phyloP scores from a whole-genome alignment of 2,888 invertebrate genomes.

The Xestia sexstrigata region DNA sequence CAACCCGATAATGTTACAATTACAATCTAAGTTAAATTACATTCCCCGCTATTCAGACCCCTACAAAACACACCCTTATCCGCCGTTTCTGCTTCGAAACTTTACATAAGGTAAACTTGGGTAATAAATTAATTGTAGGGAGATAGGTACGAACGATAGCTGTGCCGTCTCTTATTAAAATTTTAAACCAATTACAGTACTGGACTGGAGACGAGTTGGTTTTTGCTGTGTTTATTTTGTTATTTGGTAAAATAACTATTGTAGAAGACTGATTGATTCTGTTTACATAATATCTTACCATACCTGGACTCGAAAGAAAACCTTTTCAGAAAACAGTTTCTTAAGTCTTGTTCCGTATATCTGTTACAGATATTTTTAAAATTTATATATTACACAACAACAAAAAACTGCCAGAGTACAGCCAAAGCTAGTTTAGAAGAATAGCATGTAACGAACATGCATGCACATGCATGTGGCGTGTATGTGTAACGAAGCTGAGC shows the following conservation, averaged over 20 bases:
- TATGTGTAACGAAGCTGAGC: background rate
- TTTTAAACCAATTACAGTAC: slow-evolving; percentile 61
- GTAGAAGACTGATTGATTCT: background rate
- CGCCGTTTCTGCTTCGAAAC: slow-evolving; percentile 49
- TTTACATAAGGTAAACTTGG: slow-evolving; percentile 69
- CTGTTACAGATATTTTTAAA: background rate
- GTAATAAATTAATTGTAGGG: slow-evolving; percentile 71
- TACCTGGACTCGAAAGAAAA: background rate
- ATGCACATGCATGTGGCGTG: background rate
- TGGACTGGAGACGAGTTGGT: background rate
- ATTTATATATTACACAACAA: background rate
- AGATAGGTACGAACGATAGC: slow-evolving; percentile 58
- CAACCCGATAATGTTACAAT: slow-evolving; percentile 20
- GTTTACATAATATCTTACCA: background rate
- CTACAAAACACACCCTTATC: slow-evolving; percentile 45
- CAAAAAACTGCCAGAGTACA: background rate
- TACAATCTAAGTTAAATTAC: slow-evolving; percentile 54
- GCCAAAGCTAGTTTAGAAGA: background rate
- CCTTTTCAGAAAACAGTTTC: background rate
- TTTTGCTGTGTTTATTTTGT: slow-evolving; percentile 2
- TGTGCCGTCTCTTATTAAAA: slow-evolving; percentile 60
- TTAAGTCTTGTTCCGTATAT: background rate
- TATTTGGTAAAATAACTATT: background rate
- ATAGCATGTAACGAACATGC: too few relatives aligned
- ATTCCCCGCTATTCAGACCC: slow-evolving; percentile 40